Conservation (phyloP, 2,113 vertebrate species). For the Antigone vipio region DNA sequence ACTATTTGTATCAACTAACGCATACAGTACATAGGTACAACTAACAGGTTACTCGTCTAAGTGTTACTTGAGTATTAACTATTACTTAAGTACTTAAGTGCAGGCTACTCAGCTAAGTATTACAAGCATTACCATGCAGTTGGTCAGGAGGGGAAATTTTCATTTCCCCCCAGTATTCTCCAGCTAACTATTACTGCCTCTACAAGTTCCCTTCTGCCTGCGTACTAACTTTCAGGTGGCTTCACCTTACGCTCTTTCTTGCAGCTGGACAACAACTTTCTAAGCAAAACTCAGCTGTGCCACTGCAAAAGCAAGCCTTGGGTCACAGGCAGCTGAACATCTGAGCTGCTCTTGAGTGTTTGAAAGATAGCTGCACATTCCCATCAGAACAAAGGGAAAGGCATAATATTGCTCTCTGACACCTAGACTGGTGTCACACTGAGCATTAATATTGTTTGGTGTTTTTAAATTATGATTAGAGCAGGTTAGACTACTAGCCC, state of each 20-base stretch:
- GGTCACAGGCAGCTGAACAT: neutral
- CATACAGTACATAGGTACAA: neutral
- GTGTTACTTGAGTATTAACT: neutral
- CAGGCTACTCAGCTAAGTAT: neutral
- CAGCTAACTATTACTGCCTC: neutral
- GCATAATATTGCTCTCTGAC: neutral
- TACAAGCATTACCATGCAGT: neutral
- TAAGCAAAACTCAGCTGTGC: neutral
- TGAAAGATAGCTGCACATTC: neutral
- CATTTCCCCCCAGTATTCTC: neutral
- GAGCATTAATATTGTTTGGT: neutral
- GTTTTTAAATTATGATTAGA: neutral
- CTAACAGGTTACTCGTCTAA: neutral
- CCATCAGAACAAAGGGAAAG: neutral
- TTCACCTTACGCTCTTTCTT: neutral
- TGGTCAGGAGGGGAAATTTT: neutral
- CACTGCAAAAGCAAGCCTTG: neutral
- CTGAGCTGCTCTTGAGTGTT: neutral
- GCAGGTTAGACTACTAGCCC: neutral
- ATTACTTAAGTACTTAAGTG: neutral
- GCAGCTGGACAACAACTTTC: neutral
- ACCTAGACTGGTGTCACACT: neutral
- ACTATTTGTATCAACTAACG: neutral
- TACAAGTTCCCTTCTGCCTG: neutral
- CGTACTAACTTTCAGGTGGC: neutral